Percentiles rank a stretch among this genome's conserved stretches.
phyloP scores from a whole-genome alignment of 37 sponge, comb jelly and placozoan genomes.

The Chondrilla cf. caribensis region DNA sequence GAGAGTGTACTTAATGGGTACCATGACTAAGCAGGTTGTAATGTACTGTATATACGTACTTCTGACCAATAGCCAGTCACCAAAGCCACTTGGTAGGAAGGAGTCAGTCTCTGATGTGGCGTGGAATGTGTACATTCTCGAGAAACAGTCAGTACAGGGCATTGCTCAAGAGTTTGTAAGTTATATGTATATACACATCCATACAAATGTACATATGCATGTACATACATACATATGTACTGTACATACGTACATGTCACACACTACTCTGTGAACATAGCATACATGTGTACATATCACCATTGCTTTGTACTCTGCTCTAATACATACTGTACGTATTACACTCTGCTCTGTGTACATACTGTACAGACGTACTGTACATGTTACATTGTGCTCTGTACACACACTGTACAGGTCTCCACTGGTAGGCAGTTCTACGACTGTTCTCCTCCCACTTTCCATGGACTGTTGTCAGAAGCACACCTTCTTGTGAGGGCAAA shows the following conservation, averaged over 20 bases:
- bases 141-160: not conserved
- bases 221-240: not conserved
- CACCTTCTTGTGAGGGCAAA: not conserved
- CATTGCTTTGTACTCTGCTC: no score
- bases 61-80: not conserved
- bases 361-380: no score
- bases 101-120: not conserved
- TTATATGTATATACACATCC: not conserved
- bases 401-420: no score
- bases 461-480: not conserved
- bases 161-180: slow-evolving; percentile 28
- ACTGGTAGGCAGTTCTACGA: not conserved
- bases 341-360: no score
- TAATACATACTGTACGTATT: not conserved
- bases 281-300: no score
- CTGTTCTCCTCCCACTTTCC: slow-evolving; percentile 5
- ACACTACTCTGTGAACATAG: no score
- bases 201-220: not conserved
- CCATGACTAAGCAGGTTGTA: no score
- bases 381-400: no score
- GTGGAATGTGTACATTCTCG: slow-evolving; percentile 14
- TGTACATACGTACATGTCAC: not conserved
- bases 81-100: not conserved
- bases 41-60: no score
- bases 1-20: not conserved